Percentiles rank a stretch among this genome's conserved stretches.
These are phyloP conservation scores for Pipa parva DNA, from an alignment of 2,113 vertebrate species.

Conservation along the genomic window DNA sequence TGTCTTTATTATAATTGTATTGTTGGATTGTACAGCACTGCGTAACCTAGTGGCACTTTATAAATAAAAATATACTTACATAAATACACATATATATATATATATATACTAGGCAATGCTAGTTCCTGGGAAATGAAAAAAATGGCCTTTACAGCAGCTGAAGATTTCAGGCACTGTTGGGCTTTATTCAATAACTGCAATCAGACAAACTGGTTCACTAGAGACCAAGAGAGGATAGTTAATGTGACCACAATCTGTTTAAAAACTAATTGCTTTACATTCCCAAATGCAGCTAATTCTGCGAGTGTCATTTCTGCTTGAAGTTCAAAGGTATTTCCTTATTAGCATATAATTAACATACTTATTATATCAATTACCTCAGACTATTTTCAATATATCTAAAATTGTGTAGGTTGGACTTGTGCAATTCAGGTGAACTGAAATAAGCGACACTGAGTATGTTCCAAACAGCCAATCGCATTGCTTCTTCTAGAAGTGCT, in stretches of 20 bases:
- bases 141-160: background rate
- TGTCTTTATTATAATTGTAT: no score
- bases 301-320: slow-evolving; percentile 55
- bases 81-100: no score
- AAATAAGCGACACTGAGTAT: no score
- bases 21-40: no score
- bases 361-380: slow-evolving; percentile 58
- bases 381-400: no score
- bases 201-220: slow-evolving; percentile 34
- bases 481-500: no score
- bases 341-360: slow-evolving; percentile 67
- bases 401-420: no score
- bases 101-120: background rate
- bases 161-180: background rate
- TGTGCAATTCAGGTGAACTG: no score
- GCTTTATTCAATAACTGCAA: slow-evolving; percentile 16
- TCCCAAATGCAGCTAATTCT: slow-evolving; percentile 55
- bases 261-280: slow-evolving; percentile 63
- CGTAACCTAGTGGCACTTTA: no score
- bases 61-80: no score
- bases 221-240: slow-evolving; percentile 52
- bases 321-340: slow-evolving; percentile 69
- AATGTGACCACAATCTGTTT: slow-evolving; percentile 51
- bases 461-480: no score
- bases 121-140: background rate